Percentiles rank a stretch among this genome's conserved stretches.
These are phyloP conservation scores for Papilio polytes DNA, from an alignment of 1,140 invertebrate genomes.

Conservation along the genomic window DNA sequence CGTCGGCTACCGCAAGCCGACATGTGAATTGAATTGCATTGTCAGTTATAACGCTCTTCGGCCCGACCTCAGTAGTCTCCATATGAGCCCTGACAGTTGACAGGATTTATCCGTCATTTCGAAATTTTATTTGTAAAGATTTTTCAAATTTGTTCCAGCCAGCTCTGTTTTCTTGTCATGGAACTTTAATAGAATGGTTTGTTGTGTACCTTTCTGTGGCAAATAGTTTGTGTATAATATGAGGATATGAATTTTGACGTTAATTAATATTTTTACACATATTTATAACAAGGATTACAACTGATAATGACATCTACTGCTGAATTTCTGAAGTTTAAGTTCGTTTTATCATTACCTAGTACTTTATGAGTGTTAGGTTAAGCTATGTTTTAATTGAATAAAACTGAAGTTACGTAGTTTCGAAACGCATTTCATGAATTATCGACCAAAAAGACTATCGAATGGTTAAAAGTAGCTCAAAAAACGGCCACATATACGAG, in stretches of 20 bases:
- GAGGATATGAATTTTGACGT: too few species aligned
- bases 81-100: constrained; percentile 20
- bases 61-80: constrained; percentile 30
- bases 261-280: neutral
- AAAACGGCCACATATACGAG: neutral
- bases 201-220: neutral
- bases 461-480: too few species aligned
- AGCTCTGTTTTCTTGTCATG: neutral
- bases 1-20: constrained; percentile 53
- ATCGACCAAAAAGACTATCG: too few species aligned
- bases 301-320: neutral
- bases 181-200: neutral
- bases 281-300: neutral
- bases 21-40: constrained; percentile 68
- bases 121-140: constrained; percentile 13
- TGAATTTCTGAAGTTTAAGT: too few species aligned
- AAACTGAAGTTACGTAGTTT: too few species aligned
- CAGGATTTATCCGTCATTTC: constrained; percentile 39
- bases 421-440: too few species aligned
- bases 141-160: neutral
- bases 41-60: constrained; percentile 57
- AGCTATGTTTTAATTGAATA: too few species aligned
- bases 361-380: too few species aligned
- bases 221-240: neutral
- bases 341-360: too few species aligned